Base-by-base conservation (phyloP, 1,140 invertebrate genomes). In the Bombus difficillimus region DNA sequence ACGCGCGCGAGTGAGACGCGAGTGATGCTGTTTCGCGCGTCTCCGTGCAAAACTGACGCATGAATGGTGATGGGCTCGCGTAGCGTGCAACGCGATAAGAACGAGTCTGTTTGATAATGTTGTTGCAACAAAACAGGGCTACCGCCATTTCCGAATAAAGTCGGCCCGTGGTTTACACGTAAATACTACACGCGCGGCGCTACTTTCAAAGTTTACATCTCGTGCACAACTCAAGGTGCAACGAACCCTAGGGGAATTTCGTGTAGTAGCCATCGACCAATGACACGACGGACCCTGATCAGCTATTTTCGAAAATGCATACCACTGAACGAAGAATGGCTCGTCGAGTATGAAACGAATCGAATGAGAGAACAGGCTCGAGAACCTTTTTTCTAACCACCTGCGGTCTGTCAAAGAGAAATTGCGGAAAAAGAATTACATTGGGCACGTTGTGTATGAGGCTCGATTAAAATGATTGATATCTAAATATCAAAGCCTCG, bases 161-260 rank as follows among this genome's bases (percentile, higher is more conserved):
- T 53, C 47, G 18, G 47, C 59, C 12, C 59, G 32, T 12, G 47
- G 47, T 22, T 53, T 53, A 22, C 47, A 53, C n/a, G n/a, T 34
- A 25, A 12, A n/a, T 12, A 25, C 25, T 32, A 53, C 64, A 25
- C n/a, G 34, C 47, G 53, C 4, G 22, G 25, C 53, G 41, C 39
- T 41, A 28, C 34, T 41, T 39, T 12, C 34, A 2, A 12, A 22
- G 59, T 73, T n/a, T 32, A n/a, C 15, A 68, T 37, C 66, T 34
- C 66, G n/a, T 47, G 43, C 25, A 34, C 66, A 34, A 37, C 22
- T 68, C 10, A 41, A 41, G 59, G 83, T 85, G 77, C 69, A 85
- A 85, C 83, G 83, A 85, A 80, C 83, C 73, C 28, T 4, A 25
- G 2, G 18, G 69, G 25, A 66, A 32, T 81, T 85, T 85, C 59